These are phyloP conservation scores for Embiotoca jacksoni DNA, from an alignment of 2,113 vertebrate genomes.

Conservation along the genomic window DNA sequence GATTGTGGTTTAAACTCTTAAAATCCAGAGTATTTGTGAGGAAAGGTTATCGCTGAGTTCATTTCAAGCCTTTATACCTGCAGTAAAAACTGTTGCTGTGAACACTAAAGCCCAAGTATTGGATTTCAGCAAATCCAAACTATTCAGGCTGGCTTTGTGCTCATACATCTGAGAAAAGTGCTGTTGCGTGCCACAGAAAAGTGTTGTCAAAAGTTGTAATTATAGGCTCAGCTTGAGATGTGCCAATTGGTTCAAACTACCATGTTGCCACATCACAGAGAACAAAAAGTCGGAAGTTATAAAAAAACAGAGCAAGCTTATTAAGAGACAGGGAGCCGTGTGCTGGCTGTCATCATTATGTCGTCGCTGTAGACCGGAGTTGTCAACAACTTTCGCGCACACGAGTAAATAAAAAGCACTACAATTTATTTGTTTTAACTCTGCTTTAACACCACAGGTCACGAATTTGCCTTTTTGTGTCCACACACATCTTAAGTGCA, in stretches of 20 bases:
- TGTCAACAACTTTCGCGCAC: slow-evolving; percentile 22
- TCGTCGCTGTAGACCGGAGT: slow-evolving; percentile 20
- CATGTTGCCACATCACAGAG: slow-evolving; percentile 76
- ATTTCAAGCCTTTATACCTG: slow-evolving; percentile 24
- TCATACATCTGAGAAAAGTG: slow-evolving; percentile 42
- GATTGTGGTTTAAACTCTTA: slow-evolving; percentile 24
- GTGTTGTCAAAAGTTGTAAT: slow-evolving; percentile 72
- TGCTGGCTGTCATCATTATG: slow-evolving; percentile 71
- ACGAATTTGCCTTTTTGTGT: background rate
- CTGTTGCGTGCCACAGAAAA: slow-evolving; percentile 75
- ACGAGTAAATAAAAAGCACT: slow-evolving; percentile 17
- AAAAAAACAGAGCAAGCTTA: slow-evolving; percentile 46
- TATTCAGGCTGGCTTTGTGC: slow-evolving; percentile 41
- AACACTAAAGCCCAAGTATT: slow-evolving; percentile 40
- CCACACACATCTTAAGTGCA: background rate
- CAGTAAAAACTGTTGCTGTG: slow-evolving; percentile 38
- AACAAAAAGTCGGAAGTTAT: slow-evolving; percentile 73
- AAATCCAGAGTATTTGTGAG: background rate
- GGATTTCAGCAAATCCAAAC: slow-evolving; percentile 38
- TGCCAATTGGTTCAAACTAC: slow-evolving; percentile 76
- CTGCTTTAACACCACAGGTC: background rate
- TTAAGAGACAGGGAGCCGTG: slow-evolving; percentile 65
- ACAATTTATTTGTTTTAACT: background rate
- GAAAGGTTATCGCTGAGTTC: slow-evolving; percentile 3
- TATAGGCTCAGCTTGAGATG: slow-evolving; percentile 76